Base-by-base conservation (phyloP, 2,888 invertebrate genomes). In the Eupithecia abbreviata region DNA sequence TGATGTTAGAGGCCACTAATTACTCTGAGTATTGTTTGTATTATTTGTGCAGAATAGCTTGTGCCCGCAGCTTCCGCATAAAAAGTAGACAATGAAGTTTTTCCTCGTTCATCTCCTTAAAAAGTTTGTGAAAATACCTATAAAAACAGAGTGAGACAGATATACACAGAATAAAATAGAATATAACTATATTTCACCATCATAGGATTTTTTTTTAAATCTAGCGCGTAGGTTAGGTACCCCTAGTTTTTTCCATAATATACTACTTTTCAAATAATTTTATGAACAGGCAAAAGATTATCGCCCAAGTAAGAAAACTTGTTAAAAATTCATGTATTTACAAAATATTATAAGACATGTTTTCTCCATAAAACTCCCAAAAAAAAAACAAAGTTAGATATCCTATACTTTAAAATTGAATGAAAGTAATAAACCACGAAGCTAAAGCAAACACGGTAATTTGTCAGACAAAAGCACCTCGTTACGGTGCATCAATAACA, bases 401-500 rank as follows among this genome's bases (percentile, higher is more conserved):
- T 15, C 18, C 10, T 4, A 58, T n/a, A 51, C 58, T 58, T 18
- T 3, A 58, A 18, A 18, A 18, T 18, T 58, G 10, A 62, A 30
- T 12, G 30, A 62, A 62, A 30, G 62, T 62, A 62, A 62, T 4
- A 30, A 62, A 62, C 10, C 30, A 3, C 30, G 18, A 12, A 30
- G 10, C 4, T 62, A 10, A 30, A 62, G 30, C 62, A 62, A 62
- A 62, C 30, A 62, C 10, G 62, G 62, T 5, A 62, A 62, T 62
- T 62, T 62, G 62, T 62, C 62, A 62, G 62, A 62, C 30, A 62
- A 62, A 62, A 62, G 12, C 62, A 68, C 67, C 67, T 68, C 67
- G n/a, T 68, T 66, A 66, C 69, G 43, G 51, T 73, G 15, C 73
- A 43, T 69, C 74, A 66, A 73, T 65, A 30, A 69, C 68, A 69